Percentiles rank a stretch among this genome's conserved stretches.
These are phyloP conservation scores for Archips xylosteana DNA, from an alignment of 2,888 invertebrate species.

Conservation along the genomic window DNA sequence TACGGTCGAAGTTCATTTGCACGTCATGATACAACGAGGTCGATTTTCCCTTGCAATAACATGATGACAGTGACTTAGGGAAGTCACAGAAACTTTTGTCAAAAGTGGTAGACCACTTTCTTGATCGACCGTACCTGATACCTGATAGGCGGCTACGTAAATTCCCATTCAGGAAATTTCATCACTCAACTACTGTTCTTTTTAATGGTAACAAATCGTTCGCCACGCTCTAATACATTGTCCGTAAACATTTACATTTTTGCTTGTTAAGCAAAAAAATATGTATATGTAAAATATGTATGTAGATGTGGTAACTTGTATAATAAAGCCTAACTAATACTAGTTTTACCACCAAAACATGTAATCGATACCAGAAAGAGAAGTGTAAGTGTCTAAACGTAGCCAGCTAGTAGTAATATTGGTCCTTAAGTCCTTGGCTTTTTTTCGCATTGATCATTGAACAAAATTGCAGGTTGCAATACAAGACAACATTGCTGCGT, in stretches of 20 bases:
- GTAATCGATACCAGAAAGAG: not conserved
- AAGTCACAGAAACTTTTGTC: too few relatives aligned
- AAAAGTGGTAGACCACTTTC: too few relatives aligned
- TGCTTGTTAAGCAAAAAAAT: not conserved
- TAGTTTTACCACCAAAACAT: not conserved
- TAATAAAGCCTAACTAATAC: too few relatives aligned
- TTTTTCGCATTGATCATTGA: conserved; percentile 19
- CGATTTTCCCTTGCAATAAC: too few relatives aligned
- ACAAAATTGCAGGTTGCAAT: conserved; percentile 60
- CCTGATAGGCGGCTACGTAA: conserved; percentile 3
- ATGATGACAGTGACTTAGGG: too few relatives aligned
- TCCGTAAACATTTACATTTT: not conserved
- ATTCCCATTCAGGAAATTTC: conserved; percentile 45
- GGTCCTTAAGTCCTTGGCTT: conserved; percentile 13
- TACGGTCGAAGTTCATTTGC: too few relatives aligned
- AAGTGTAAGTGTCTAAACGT: not conserved
- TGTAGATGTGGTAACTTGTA: too few relatives aligned
- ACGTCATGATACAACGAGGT: too few relatives aligned
- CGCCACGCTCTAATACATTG: not conserved
- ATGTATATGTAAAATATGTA: too few relatives aligned
- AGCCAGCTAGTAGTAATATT: not conserved
- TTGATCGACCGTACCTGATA: not conserved
- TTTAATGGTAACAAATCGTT: conserved; percentile 2
- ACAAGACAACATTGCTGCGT: conserved; percentile 53
- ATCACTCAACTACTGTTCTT: conserved; percentile 39